Evolutionary conservation across 2,888 invertebrate species (phyloP), one percentile per base, ranked within the genome.

Genomic region (Acleris cristana): DNA sequence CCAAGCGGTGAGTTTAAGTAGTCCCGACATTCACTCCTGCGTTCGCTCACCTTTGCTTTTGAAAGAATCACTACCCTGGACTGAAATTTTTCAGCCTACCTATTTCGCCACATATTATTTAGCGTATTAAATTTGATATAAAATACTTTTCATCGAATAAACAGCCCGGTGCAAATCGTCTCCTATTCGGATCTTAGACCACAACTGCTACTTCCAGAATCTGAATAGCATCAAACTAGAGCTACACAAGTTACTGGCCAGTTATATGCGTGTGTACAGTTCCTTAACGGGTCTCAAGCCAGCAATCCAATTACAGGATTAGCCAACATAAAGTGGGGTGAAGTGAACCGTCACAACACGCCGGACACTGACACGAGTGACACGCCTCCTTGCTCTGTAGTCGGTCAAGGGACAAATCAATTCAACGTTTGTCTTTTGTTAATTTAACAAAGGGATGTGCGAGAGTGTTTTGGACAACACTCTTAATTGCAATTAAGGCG

Each of bases 271-370:
- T 63, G 63, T 63, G 48, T 56, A 55, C 19, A 40, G 55, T 63
- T 45, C 62, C 51, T 51, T 56, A 61, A 63, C 62, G 56, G 45
- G 70, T 52, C 65, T 65, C 67, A 58, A 59, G 64, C 64, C 77
- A 75, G 75, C 80, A 85, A 86, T 85, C 86, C 86, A 85, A 85
- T 86, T 85, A 86, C 64, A 72, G 80, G 84, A 85, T 86, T 85
- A 86, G 80, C 74, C 68, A 71, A 73, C 77, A 79, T 83, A 81
- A 85, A 86, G 85, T 85, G 84, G 82, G 80, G 84, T 86, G 84
- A 83, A 86, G 81, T 84, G 82, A 81, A 70, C 74, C 83, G 79
- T 75, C 79, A 76, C 80, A 75, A 63, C 56, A 23, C 45, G 70
- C 62, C 53, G 14, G 60, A 58, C 21, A 64, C 69, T 69, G 48